Evolutionary conservation across 2,113 vertebrate genomes (phyloP).

Genomic region (Phrynosoma blainvillii): DNA sequence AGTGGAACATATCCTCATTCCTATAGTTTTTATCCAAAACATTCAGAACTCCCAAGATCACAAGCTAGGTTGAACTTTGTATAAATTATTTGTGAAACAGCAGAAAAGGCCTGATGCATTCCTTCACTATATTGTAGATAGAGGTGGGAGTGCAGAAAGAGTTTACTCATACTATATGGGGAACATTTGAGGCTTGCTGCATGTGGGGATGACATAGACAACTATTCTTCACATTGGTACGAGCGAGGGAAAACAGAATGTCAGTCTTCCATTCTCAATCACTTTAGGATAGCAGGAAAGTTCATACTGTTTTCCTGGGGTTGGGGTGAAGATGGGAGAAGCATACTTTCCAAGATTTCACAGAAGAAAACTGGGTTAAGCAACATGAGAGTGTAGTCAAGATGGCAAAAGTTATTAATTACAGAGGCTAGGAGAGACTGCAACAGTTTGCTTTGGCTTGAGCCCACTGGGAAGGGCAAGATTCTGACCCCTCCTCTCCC

Average conservation of each 20-base stretch:
- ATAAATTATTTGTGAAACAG: neutral
- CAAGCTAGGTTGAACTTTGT: slow-evolving; percentile 8
- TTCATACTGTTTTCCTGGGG: too few species aligned
- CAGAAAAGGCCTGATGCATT: neutral
- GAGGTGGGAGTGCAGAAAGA: too few species aligned
- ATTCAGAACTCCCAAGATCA: neutral
- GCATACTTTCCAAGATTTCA: too few species aligned
- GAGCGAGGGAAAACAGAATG: neutral
- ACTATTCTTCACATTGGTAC: neutral
- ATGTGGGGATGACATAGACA: neutral
- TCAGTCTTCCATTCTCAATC: neutral
- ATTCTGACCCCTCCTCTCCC: too few species aligned
- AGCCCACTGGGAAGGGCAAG: too few species aligned
- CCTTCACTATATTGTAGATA: neutral
- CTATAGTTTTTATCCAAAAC: neutral
- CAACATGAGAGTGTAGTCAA: too few species aligned
- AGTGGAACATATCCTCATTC: neutral
- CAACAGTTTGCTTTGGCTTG: too few species aligned
- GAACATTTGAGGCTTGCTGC: neutral
- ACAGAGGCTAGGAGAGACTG: too few species aligned
- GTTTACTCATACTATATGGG: neutral
- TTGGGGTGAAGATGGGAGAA: neutral
- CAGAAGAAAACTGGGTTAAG: too few species aligned
- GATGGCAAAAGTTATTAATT: too few species aligned
- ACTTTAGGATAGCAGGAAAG: too few species aligned